Base-by-base conservation (phyloP, 2,888 invertebrate species). In the Iphiclides podalirius region DNA sequence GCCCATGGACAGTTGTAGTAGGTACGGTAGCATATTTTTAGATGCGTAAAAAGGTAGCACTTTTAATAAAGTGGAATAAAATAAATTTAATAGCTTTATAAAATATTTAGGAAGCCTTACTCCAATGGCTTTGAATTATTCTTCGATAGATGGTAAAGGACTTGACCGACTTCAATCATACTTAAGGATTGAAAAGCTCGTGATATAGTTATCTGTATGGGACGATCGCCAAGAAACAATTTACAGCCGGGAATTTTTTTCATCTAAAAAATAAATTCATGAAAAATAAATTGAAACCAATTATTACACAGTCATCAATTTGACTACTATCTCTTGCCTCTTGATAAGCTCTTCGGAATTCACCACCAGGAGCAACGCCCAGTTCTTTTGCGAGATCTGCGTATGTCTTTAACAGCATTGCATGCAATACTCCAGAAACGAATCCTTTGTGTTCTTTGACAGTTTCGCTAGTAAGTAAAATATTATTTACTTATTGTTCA, bases 241-340 rank as follows among this genome's bases (percentile, higher is more conserved):
- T 88, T 88, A 61, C 88, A 88, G 6, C 86, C 87, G 33, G 88
- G 87, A 47, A 88, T 86, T 55, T 68, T 82, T 65, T 86, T 80
- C 86, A 86, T 86, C 88, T 88, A 67, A 17, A 76, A 74, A 44
- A 38, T 28, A 26, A 7, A 16, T 26, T 2, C 7, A 4, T 35
- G 6, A 4, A 23, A 14, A 14, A 23, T 14, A 12, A 12, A 20
- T 15, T 35, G 2, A 7, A 15, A 26, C 4, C 14, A n/a, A n/a
- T n/a, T n/a, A n/a, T n/a, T n/a, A n/a, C n/a, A n/a, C n/a, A 20
- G 20, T 20, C 3, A 20, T 20, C 20, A 20, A 20, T 4, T n/a
- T 20, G 6, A 20, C 20, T 17, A 17, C 6, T 8, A 3, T 1
- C 15, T 23, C 49, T 45, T 11, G 85, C 88, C 76, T 88, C 88